Percentiles rank a stretch among this genome's conserved stretches.
These are phyloP conservation scores for Eira barbara DNA, from an alignment of 2,113 vertebrate genomes.

Conservation along the genomic window DNA sequence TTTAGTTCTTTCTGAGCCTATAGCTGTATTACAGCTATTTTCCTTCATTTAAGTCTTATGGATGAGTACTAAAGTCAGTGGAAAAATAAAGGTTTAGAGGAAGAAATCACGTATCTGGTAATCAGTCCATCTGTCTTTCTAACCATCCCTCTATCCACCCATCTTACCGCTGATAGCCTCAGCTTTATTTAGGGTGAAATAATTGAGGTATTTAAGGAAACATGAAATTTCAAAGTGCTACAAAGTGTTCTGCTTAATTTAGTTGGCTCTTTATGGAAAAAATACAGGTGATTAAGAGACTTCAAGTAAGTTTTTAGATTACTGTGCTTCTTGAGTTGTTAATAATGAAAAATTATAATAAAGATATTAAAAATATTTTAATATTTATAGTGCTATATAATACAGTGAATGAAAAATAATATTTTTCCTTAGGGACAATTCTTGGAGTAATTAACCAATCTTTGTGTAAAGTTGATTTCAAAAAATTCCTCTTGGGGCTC, in stretches of 20 bases:
- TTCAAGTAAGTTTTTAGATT: slow-evolving; percentile 33
- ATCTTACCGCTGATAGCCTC: not conserved
- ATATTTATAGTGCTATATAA: slow-evolving; percentile 19
- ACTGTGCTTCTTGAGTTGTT: not conserved
- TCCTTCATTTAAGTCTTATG: not conserved
- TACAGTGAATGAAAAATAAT: slow-evolving; percentile 34
- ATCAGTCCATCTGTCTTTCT: not conserved
- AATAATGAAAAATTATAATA: slow-evolving; percentile 7
- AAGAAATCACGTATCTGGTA: not conserved
- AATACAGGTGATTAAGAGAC: not conserved
- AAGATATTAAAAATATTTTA: slow-evolving; percentile 28
- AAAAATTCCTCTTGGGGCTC: not conserved
- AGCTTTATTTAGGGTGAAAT: not conserved
- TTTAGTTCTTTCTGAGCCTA: not conserved
- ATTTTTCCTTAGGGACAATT: slow-evolving; percentile 28
- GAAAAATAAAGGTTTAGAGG: not conserved
- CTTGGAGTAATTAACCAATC: not conserved
- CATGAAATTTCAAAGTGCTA: not conserved
- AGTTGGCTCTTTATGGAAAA: not conserved
- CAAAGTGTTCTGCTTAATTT: slow-evolving; percentile 37
- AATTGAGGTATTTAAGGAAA: slow-evolving; percentile 9
- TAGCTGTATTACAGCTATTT: not conserved
- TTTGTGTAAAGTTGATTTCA: not conserved
- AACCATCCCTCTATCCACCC: not conserved
- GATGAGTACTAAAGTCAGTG: not conserved